Conservation (phyloP, 1,140 invertebrate genomes). For the Kradibia gibbosae region DNA sequence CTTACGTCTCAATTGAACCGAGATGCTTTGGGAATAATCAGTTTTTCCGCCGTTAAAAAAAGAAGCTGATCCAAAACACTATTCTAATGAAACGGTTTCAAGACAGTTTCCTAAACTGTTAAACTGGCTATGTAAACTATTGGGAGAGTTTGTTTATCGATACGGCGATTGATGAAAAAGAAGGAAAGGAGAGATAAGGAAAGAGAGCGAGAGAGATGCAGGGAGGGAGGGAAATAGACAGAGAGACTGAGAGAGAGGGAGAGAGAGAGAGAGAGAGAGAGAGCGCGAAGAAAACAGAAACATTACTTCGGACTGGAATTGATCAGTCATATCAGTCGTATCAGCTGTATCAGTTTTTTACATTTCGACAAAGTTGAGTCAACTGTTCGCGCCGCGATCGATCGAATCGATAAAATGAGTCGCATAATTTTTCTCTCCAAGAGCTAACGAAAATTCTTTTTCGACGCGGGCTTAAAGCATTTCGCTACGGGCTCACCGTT, state of each 20-base stretch:
- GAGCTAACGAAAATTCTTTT: background rate
- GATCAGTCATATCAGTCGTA: background rate
- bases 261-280: no score
- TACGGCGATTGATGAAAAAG: conserved; percentile 13
- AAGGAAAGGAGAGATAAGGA: no score
- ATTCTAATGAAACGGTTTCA: background rate
- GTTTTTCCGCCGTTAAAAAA: background rate
- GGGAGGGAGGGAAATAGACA: no score
- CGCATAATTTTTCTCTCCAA: background rate
- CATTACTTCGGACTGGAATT: background rate
- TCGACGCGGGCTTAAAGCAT: background rate
- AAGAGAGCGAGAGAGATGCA: no score
- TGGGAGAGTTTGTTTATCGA: background rate
- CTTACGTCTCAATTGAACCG: background rate
- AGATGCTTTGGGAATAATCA: background rate
- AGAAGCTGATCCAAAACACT: background rate
- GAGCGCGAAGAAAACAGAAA: conserved; percentile 27
- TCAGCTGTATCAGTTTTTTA: background rate
- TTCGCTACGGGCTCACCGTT: background rate
- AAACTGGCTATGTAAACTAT: background rate
- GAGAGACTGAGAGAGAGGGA: no score
- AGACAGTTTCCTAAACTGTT: background rate
- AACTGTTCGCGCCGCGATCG: background rate
- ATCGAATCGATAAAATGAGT: conserved; percentile 23
- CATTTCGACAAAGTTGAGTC: background rate